Percentiles rank a stretch among this genome's conserved stretches.
Evolutionary conservation across 2,888 invertebrate species (phyloP).

Genomic region (Argyresthia albistria): DNA sequence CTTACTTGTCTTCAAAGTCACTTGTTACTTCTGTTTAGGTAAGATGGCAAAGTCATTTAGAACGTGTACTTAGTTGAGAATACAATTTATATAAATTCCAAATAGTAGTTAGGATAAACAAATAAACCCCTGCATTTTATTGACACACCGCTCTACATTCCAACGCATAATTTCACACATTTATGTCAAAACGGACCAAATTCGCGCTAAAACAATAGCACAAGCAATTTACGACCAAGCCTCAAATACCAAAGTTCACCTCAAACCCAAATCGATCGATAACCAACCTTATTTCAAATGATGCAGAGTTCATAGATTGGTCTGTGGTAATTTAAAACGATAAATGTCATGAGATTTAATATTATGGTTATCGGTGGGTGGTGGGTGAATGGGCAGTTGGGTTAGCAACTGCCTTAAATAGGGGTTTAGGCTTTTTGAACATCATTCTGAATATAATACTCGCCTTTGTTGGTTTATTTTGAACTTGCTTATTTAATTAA

Average conservation of each 20-base stretch:
- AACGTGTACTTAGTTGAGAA: too few species aligned
- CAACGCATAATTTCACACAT: not conserved
- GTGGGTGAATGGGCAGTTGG: not conserved
- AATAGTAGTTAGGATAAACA: not conserved
- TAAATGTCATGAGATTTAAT: not conserved
- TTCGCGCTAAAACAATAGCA: not conserved
- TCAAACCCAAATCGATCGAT: too few species aligned
- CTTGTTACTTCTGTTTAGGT: too few species aligned
- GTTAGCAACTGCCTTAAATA: not conserved
- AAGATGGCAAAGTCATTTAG: too few species aligned
- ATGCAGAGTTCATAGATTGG: not conserved
- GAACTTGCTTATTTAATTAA: not conserved
- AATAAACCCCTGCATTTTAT: not conserved
- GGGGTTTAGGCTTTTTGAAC: not conserved
- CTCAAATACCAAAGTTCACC: not conserved
- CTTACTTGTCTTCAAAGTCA: too few species aligned
- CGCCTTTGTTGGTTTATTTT: not conserved
- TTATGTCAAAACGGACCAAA: not conserved
- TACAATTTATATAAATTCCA: not conserved
- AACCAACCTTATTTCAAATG: not conserved
- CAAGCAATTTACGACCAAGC: not conserved
- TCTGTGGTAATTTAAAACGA: not conserved
- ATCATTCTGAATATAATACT: not conserved
- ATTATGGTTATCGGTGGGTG: not conserved
- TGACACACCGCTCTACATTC: too few species aligned